Evolutionary conservation across 2,888 invertebrate genomes (phyloP).

Genomic region (Aelia acuminata): DNA sequence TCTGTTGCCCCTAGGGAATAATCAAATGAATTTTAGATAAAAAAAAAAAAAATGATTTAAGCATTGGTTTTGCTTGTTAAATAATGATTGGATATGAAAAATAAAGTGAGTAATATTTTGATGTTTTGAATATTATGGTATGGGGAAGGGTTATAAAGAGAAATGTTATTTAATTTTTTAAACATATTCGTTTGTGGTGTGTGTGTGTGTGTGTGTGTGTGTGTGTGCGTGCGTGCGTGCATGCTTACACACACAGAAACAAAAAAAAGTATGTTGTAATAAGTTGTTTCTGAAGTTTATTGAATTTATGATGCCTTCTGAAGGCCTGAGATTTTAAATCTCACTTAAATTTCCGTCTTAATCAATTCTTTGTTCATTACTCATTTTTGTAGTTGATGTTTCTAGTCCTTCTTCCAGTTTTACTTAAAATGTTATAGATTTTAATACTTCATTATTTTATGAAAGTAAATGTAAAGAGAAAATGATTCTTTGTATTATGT

Average conservation of each 20-base stretch:
- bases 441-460: constrained; percentile 35
- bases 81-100: constrained; percentile 54
- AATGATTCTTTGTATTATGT: constrained; percentile 54
- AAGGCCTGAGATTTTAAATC: constrained; percentile 62
- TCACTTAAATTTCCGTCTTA: constrained; percentile 62
- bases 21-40: constrained; percentile 55
- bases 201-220: too few species aligned
- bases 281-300: constrained; percentile 55
- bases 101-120: constrained; percentile 60
- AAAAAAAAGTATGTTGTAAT: constrained; percentile 50
- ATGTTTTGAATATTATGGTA: constrained; percentile 61
- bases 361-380: constrained; percentile 56
- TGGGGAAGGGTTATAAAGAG: constrained; percentile 61
- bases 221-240: not conserved
- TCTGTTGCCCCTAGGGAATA: constrained; percentile 55
- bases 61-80: constrained; percentile 55
- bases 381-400: constrained; percentile 57
- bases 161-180: constrained; percentile 42
- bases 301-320: constrained; percentile 53
- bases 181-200: too few species aligned
- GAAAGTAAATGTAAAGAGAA: constrained; percentile 39
- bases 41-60: constrained; percentile 48
- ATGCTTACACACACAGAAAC: too few species aligned
- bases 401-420: constrained; percentile 59
- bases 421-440: constrained; percentile 57